Conservation (phyloP, 2,113 vertebrate species). For the Cynocephalus volans region DNA sequence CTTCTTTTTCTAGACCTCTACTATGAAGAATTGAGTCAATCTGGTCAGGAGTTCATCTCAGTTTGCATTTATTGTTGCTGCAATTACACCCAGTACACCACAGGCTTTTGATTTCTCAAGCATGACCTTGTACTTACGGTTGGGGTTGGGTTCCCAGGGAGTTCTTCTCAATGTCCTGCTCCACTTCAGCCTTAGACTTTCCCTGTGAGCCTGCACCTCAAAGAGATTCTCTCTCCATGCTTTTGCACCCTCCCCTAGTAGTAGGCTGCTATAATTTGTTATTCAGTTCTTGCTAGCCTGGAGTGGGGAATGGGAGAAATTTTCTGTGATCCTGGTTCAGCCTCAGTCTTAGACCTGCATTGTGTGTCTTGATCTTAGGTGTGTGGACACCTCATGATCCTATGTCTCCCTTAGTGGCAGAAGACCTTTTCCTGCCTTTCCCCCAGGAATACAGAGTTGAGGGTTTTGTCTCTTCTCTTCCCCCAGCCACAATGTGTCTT, state of each 20-base stretch:
- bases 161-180: not conserved
- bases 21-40: not conserved
- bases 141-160: not conserved
- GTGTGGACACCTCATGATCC: not conserved
- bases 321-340: not conserved
- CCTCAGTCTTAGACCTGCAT: not conserved
- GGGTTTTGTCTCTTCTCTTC: not conserved
- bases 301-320: too few relatives aligned
- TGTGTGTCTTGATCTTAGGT: not conserved
- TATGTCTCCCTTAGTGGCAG: not conserved
- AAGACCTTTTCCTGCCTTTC: not conserved
- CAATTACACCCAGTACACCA: not conserved
- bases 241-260: not conserved
- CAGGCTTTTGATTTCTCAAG: not conserved
- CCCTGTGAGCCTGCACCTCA: not conserved
- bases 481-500: not conserved
- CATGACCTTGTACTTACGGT: not conserved
- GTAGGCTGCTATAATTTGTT: not conserved
- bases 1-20: not conserved
- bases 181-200: not conserved
- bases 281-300: not conserved
- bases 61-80: not conserved
- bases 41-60: not conserved
- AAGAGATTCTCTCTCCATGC: not conserved
- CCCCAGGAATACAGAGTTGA: not conserved